These are phyloP conservation scores for Physeter macrocephalus DNA, from an alignment of 2,113 vertebrate genomes.

Conservation along the genomic window DNA sequence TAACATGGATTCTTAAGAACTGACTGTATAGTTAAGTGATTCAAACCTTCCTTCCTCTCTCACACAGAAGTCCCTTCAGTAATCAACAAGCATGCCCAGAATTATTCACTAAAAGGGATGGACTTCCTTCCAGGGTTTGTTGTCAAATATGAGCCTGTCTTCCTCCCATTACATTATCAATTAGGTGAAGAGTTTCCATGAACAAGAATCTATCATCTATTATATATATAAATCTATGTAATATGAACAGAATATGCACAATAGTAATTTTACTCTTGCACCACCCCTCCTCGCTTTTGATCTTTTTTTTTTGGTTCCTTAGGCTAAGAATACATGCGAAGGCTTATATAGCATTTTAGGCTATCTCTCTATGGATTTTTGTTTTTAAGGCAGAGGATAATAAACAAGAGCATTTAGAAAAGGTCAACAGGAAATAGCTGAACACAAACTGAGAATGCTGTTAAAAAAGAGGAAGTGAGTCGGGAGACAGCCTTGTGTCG, in stretches of 20 bases:
- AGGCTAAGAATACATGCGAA: not conserved
- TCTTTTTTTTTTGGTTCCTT: not conserved
- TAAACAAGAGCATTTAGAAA: constrained; percentile 64
- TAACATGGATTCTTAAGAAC: constrained; percentile 38
- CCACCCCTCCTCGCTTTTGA: not conserved
- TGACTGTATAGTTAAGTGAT: constrained; percentile 4
- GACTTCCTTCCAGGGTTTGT: constrained; percentile 17
- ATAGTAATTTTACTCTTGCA: not conserved
- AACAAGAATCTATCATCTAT: not conserved
- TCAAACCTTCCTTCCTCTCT: constrained; percentile 11
- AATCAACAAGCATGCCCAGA: constrained; percentile 10
- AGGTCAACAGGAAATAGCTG: constrained; percentile 70
- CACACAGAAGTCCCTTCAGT: not conserved
- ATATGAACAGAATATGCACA: not conserved
- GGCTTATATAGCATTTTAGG: not conserved
- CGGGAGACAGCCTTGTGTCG: constrained; percentile 60
- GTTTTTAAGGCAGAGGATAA: constrained; percentile 47
- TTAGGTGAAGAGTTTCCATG: not conserved
- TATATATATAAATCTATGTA: not conserved
- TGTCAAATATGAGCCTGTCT: not conserved
- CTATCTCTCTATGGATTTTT: not conserved
- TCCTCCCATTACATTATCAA: not conserved
- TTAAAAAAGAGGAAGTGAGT: constrained; percentile 74
- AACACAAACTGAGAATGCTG: constrained; percentile 47
- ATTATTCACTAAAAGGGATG: constrained; percentile 15